Conservation (phyloP, 2,113 vertebrate genomes). For the Poeciliopsis retropinna region DNA sequence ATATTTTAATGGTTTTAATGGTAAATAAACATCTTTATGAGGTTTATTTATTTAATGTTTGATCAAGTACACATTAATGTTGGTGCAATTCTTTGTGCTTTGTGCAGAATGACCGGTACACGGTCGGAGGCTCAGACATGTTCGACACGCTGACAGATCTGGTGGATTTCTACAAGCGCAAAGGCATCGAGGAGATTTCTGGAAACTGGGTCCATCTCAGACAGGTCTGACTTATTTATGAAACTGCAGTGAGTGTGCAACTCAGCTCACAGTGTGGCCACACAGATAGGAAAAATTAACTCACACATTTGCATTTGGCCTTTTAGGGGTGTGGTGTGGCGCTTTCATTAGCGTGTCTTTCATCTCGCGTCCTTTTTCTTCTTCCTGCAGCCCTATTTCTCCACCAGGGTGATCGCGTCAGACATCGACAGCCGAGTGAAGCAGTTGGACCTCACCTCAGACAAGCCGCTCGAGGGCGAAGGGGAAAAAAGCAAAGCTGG, state of each 20-base stretch:
- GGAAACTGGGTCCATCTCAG: slow-evolving; percentile 88
- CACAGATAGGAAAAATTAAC: slow-evolving; percentile 46
- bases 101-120: slow-evolving; percentile 87
- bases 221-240: slow-evolving; percentile 65
- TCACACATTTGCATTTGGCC: slow-evolving; percentile 20
- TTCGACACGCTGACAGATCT: slow-evolving; percentile 91
- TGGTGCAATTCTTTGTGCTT: neutral
- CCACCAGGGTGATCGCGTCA: slow-evolving; percentile 91
- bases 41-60: neutral
- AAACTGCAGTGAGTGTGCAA: neutral
- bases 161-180: slow-evolving; percentile 90
- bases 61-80: neutral
- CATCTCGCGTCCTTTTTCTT: neutral
- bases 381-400: slow-evolving; percentile 86
- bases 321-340: neutral
- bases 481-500: slow-evolving; percentile 89
- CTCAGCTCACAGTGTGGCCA: neutral
- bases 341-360: slow-evolving; percentile 11
- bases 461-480: slow-evolving; percentile 74
- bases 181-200: slow-evolving; percentile 90
- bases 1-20: neutral
- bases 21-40: neutral
- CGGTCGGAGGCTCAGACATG: slow-evolving; percentile 84
- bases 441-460: slow-evolving; percentile 84
- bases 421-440: slow-evolving; percentile 92